Base-by-base conservation (phyloP, 2,113 vertebrate genomes). In the Heterotilapia buettikoferi region DNA sequence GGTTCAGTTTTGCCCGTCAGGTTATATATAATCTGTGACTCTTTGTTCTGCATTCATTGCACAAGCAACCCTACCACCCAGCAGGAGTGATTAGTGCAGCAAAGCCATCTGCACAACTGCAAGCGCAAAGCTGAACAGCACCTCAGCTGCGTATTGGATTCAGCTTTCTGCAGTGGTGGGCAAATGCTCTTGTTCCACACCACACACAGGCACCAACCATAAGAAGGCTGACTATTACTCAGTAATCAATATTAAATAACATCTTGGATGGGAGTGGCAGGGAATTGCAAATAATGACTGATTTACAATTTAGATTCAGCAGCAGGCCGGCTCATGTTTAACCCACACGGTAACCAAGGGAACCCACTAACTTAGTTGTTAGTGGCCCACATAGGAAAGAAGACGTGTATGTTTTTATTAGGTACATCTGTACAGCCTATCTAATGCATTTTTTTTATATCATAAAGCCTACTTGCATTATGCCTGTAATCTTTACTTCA, bases 31-130 rank as follows among this genome's bases (percentile, higher is more conserved):
- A 29, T 50, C 24, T 59, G 82, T 71, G 83, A n/a, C 31, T 56
- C 85, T 88, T 88, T 82, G 54, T 90, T 94, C 89, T 88, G 52
- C 84, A 90, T 87, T 92, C 81, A 89, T 43, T 36, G 63, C 61
- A 89, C 83, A 84, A n/a, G 59, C 11, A 84, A 53, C 33, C 50
- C 43, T 85, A 40, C 83, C 71, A 82, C 86, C 90, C 80, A 84
- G 90, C 31, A 89, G 61, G 84, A 91, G 86, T 91, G 78, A 92
- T 93, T 94, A 94, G 87, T 79, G 47, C 38, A 73, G 78, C 16
- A 21, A 57, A 56, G 31, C 57, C 88, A 90, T 90, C 83, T 90
- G 82, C 61, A 61, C 85, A 73, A 87, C 43, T 87, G 66, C 82
- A 76, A 40, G 80, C 31, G 57, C 2, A 8, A 84, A 89, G 80